Evolutionary conservation across 2,797 vertebrate genomes (phyloP), one percentile per base, ranked within the genome.

Genomic region (Melanotaenia nigrans): DNA sequence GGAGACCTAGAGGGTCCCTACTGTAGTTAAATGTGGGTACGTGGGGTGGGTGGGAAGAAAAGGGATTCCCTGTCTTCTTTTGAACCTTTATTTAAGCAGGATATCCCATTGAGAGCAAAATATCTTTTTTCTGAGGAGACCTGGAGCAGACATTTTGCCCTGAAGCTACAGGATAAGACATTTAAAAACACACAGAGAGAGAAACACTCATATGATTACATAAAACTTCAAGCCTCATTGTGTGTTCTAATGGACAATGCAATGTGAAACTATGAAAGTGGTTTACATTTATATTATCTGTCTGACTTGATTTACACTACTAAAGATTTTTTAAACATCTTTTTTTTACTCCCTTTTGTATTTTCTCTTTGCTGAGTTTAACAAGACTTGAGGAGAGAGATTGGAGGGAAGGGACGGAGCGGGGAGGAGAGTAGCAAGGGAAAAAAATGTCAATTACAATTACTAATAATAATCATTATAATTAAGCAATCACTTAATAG

Each of bases 401-500:
- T 36, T 4, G 74, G 53, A 68, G 57, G 32, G 61, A 82, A 64
- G 35, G 73, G 74, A 77, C 35, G 53, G 36, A 67, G 79, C 58
- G 54, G 66, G 53, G 36, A 54, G 57, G 56, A 51, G 32, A 59
- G 59, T 22, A 65, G 69, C 9, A 6, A 38, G 73, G 64, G 38
- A 69, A 82, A 81, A 85, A 91, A 89, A 90, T 70, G 90, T 91
- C 88, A 94, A 90, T 93, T 93, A 91, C 92, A 94, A 94, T 94
- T 93, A 93, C 90, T 90, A 93, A 90, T 94, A 94, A 93, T 93
- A 93, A 90, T 92, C 90, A 94, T 94, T 92, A 90, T 94, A 95
- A 95, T 95, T 92, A 95, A 95, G 91, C 88, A 95, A 88, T 94
- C 92, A 94, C 90, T 94, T 94, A 92, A 93, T 93, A 91, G 90